Evolutionary conservation across 1,140 invertebrate genomes (phyloP).

Genomic region (Gonioctena quinquepunctata): DNA sequence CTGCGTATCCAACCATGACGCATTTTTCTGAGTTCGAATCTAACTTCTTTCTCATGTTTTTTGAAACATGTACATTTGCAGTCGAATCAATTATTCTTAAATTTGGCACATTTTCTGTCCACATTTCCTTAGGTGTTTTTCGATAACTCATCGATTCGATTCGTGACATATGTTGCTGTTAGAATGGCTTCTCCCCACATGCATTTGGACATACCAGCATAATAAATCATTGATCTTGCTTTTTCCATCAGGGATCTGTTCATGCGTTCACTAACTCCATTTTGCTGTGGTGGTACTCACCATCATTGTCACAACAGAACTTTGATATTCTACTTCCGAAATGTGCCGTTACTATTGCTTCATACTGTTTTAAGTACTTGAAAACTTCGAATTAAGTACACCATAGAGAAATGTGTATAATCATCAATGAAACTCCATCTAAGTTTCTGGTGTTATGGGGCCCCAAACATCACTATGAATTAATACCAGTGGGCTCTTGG

Average conservation of each 20-base stretch:
- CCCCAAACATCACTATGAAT: constrained; percentile 49
- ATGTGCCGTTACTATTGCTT: constrained; percentile 37
- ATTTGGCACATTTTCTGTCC: constrained; percentile 24
- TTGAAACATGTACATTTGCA: neutral
- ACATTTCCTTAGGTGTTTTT: constrained; percentile 2
- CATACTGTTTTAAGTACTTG: constrained; percentile 44
- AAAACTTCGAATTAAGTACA: constrained; percentile 49
- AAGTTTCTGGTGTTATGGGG: constrained; percentile 41
- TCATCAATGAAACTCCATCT: constrained; percentile 54
- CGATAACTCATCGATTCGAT: constrained; percentile 40
- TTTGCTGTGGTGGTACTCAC: constrained; percentile 53
- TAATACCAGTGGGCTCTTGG: constrained; percentile 27
- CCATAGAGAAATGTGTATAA: constrained; percentile 48
- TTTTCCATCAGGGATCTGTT: constrained; percentile 54
- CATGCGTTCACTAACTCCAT: constrained; percentile 54
- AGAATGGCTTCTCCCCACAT: constrained; percentile 55
- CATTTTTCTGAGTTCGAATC: constrained; percentile 20
- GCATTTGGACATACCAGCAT: constrained; percentile 39
- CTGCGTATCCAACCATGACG: constrained; percentile 27
- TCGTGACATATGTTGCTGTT: constrained; percentile 56
- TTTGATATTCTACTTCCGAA: constrained; percentile 41
- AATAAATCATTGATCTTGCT: constrained; percentile 49
- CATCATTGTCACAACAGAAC: constrained; percentile 36
- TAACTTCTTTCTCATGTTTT: constrained; percentile 15
- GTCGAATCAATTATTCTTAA: constrained; percentile 19